A percentile compares a stretch with the other conserved stretches of the same genome.
Conservation (phyloP, 2,113 vertebrate species). For the Apus apus region DNA sequence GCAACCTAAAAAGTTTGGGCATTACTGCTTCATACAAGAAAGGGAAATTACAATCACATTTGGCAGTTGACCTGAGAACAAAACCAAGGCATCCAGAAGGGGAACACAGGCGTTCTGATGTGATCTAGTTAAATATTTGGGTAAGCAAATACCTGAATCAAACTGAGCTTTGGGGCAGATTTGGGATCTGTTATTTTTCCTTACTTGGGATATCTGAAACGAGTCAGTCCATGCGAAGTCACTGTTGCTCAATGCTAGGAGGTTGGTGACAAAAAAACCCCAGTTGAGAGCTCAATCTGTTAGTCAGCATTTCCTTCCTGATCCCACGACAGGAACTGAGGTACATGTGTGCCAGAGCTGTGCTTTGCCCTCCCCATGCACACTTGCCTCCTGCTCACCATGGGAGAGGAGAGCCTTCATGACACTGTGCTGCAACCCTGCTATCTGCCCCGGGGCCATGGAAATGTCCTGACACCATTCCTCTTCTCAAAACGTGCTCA, state of each 20-base stretch:
- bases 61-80: background rate
- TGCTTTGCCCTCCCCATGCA: background rate
- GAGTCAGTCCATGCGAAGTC: background rate
- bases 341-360: background rate
- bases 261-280: background rate
- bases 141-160: slow-evolving; percentile 23
- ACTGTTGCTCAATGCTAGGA: background rate
- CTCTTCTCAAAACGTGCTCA: background rate
- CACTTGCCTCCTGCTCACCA: background rate
- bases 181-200: slow-evolving; percentile 4
- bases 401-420: background rate
- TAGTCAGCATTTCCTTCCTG: slow-evolving; percentile 63
- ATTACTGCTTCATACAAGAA: background rate
- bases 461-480: slow-evolving; percentile 12
- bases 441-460: background rate
- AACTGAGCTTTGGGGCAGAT: background rate
- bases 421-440: background rate
- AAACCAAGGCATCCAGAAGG: background rate
- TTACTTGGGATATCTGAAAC: slow-evolving; percentile 4
- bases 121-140: background rate
- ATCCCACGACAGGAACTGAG: background rate
- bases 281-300: background rate
- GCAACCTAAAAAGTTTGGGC: background rate
- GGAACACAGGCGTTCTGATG: background rate
- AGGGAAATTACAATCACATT: background rate